Conservation (phyloP, 1,140 invertebrate genomes). For the Frieseomelitta varia region DNA sequence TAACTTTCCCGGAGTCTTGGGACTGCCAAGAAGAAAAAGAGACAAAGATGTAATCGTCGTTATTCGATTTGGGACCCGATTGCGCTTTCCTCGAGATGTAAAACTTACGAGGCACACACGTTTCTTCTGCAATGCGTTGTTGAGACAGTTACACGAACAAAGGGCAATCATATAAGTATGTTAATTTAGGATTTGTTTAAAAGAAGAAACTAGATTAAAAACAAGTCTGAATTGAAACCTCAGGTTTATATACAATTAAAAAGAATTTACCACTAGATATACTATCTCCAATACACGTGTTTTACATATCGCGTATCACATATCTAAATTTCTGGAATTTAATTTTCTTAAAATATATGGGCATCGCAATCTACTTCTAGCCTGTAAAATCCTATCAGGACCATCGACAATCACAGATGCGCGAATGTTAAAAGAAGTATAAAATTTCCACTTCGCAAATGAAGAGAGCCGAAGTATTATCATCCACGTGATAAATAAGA, state of each 20-base stretch:
- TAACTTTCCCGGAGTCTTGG: neutral
- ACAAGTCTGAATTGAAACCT: too few species aligned
- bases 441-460: neutral
- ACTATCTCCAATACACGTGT: too few species aligned
- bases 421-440: neutral
- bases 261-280: too few species aligned
- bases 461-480: neutral
- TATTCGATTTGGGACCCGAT: neutral
- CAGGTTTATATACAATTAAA: too few species aligned
- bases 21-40: neutral
- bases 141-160: too few species aligned
- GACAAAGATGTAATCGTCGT: slow-evolving; percentile 17
- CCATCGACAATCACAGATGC: neutral
- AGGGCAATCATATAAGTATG: too few species aligned
- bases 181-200: neutral
- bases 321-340: too few species aligned
- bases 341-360: too few species aligned
- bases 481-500: neutral
- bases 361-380: too few species aligned
- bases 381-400: neutral
- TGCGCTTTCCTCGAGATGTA: neutral
- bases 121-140: neutral
- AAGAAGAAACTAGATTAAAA: neutral
- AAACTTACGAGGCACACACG: neutral
- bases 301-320: too few species aligned